Percentiles rank a stretch among this genome's conserved stretches.
These are phyloP conservation scores for Steinernema carpocapsae DNA, from an alignment of 2,888 invertebrate genomes.

Conservation along the genomic window DNA sequence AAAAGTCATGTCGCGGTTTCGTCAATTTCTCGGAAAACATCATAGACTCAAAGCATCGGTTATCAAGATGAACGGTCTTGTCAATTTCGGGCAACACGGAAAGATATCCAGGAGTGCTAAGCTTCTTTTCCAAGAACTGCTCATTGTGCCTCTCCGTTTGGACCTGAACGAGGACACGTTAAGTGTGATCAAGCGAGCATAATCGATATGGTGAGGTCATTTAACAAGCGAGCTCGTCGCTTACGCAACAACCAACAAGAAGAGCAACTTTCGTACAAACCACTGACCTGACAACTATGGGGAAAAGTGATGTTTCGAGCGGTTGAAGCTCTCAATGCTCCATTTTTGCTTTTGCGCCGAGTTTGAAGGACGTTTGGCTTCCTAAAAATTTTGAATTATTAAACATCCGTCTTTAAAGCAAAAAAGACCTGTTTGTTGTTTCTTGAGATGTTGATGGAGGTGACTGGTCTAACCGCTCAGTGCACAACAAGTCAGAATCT, in stretches of 20 bases:
- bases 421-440: not conserved
- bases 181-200: not conserved
- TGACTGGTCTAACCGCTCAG: constrained; percentile 21
- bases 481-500: not conserved
- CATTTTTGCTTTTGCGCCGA: constrained; percentile 8
- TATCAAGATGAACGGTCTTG: constrained; percentile 8
- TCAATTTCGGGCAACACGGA: constrained; percentile 1
- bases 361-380: not conserved
- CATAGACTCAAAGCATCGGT: constrained; percentile 20
- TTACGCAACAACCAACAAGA: constrained; percentile 22
- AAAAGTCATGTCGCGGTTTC: not conserved
- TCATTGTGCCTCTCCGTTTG: not conserved
- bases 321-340: too few relatives aligned
- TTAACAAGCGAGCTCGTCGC: not conserved
- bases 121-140: not conserved
- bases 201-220: constrained; percentile 30
- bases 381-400: too few relatives aligned
- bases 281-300: constrained; percentile 8
- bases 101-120: not conserved
- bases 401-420: not conserved
- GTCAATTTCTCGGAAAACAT: constrained; percentile 19
- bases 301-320: too few relatives aligned
- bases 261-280: too few relatives aligned
- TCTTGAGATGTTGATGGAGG: constrained; percentile 26
- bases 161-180: too few relatives aligned